Conservation (phyloP, 2,113 vertebrate species). For the Cheirogaleus medius region DNA sequence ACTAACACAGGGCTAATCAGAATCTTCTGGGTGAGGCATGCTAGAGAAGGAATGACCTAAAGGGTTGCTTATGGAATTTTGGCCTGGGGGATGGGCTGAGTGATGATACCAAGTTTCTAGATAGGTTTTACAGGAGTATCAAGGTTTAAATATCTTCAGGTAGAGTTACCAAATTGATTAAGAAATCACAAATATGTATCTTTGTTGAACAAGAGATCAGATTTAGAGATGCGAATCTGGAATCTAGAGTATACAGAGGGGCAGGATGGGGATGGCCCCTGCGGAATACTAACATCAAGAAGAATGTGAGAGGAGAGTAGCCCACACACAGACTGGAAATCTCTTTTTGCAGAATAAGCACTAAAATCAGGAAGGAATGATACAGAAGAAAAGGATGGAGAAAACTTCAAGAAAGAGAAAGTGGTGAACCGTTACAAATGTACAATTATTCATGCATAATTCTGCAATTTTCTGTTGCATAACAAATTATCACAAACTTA, state of each 20-base stretch:
- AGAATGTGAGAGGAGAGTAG: not conserved
- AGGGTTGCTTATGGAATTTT: not conserved
- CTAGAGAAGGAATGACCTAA: not conserved
- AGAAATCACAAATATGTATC: not conserved
- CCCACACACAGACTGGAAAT: too few species aligned
- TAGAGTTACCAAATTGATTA: not conserved
- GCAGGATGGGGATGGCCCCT: not conserved
- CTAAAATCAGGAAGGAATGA: not conserved
- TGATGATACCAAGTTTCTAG: too few species aligned
- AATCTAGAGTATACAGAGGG: too few species aligned
- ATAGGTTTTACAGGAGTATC: not conserved
- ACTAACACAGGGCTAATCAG: not conserved
- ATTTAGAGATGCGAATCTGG: not conserved
- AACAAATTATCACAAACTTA: not conserved
- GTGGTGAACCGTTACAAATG: not conserved
- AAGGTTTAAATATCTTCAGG: not conserved
- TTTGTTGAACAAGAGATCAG: not conserved
- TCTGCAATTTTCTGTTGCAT: not conserved
- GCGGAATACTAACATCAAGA: not conserved
- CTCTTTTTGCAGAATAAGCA: not conserved
- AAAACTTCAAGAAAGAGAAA: not conserved
- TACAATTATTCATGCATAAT: too few species aligned
- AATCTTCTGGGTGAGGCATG: not conserved
- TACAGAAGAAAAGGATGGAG: too few species aligned
- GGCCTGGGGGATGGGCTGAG: too few species aligned